Evolutionary conservation across 2,113 vertebrate species (phyloP).

Genomic region (Thinocorus orbignyianus): DNA sequence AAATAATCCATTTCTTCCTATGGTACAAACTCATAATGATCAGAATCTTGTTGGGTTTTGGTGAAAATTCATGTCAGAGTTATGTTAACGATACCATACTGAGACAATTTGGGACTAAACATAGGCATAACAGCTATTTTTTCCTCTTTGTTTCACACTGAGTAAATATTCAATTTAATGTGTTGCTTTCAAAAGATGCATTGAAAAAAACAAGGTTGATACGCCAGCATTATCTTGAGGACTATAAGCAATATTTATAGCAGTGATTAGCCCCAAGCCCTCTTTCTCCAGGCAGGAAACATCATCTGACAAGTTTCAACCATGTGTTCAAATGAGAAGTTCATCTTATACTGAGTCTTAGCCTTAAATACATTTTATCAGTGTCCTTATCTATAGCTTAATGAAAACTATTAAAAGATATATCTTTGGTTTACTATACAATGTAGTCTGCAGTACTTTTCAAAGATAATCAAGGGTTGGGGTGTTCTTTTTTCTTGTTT

Average conservation of each 20-base stretch:
- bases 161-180: not conserved
- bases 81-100: not conserved
- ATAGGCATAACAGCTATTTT: not conserved
- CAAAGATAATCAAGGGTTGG: not conserved
- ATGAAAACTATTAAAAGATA: not conserved
- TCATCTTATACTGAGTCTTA: not conserved
- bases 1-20: not conserved
- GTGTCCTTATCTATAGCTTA: not conserved
- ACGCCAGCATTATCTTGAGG: not conserved
- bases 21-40: not conserved
- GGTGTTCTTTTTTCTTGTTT: not conserved
- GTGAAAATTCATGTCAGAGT: not conserved
- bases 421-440: not conserved
- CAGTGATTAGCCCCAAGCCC: not conserved
- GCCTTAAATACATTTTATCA: not conserved
- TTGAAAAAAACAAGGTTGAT: not conserved
- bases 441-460: not conserved
- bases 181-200: not conserved
- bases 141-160: not conserved
- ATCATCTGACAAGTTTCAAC: not conserved
- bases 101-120: not conserved
- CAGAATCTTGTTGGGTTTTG: not conserved
- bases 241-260: not conserved
- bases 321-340: not conserved
- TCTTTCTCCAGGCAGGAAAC: not conserved